Base-by-base conservation (phyloP, 2,888 invertebrate genomes). In the Timema cristinae region DNA sequence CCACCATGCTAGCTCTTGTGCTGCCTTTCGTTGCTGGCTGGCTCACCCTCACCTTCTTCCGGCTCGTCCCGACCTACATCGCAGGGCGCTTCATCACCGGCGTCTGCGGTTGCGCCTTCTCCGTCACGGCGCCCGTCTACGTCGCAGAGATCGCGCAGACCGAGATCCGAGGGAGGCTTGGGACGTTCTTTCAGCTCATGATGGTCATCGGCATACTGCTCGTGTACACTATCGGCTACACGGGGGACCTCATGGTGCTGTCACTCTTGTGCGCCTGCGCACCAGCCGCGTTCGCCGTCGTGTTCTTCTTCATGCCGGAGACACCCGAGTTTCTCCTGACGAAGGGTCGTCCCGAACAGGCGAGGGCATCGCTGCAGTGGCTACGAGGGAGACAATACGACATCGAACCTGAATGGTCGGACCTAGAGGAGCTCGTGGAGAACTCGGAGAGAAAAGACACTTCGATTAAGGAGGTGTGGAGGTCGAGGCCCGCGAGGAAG, bases 231-330 rank as follows among this genome's bases (percentile, higher is more conserved):
- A 81, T 93, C 6, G 95, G 93, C 0, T 81, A 82, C 6, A 87
- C 85, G 77, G 80, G 85, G 0, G 81, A 82, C 6, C 87, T 88
- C 78, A 86, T 86, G 69, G 79, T 83, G 7, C 84, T 92, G 75
- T 90, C 91, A 5, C 82, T 91, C 6, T 81, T 91, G n/a, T 91
- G 90, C 73, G 87, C 87, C 0, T 75, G 87, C 0, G 83, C 91
- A 7, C 90, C 95, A 0, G 79, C 93, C 0, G 77, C 92, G 6
- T 91, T 93, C 77, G 89, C 89, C 0, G 77, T 85, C 0, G 83
- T 90, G 2, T 91, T 94, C 82, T 86, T 91, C 78, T 91, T 92
- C 77, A 91, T 95, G 88, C 97, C 96, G 0, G 97, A 97, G 82
- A 90, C 93, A 6, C 96, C 97, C 0, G 87, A 88, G 50, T 93